Percentiles rank a stretch among this genome's conserved stretches.
Evolutionary conservation across 2,113 vertebrate species (phyloP).

Genomic region (Etia nguti): DNA sequence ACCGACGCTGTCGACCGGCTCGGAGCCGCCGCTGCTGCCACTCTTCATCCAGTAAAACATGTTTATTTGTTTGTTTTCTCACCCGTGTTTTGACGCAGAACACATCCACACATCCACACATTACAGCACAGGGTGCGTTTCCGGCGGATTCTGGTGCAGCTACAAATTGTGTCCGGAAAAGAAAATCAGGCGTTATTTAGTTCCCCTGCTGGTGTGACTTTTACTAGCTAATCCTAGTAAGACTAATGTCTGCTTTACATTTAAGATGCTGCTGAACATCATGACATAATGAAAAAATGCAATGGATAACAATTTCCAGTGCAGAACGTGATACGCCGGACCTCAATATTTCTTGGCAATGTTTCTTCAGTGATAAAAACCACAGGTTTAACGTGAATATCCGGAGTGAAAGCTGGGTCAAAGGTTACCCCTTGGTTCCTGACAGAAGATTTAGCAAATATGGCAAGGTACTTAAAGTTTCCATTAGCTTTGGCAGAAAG

Average conservation of each 20-base stretch:
- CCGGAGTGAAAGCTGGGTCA: no score
- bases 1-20: background rate
- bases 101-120: background rate
- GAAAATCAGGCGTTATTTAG: background rate
- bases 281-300: no score
- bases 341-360: no score
- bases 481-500: no score
- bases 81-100: background rate
- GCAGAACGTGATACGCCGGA: no score
- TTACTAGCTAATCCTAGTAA: background rate
- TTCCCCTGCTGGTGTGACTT: background rate
- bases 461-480: no score
- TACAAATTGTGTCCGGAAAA: background rate
- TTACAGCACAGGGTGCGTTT: background rate
- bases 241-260: accelerated
- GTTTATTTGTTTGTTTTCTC: background rate
- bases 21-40: background rate
- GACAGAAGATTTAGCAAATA: no score
- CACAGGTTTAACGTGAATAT: no score
- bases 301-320: no score
- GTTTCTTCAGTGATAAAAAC: no score
- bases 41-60: background rate
- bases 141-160: background rate
- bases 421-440: no score
- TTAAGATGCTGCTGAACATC: background rate